A percentile compares a stretch with the other conserved stretches of the same genome.
Evolutionary conservation across 30 jellyfish, hydroid and myxozoan species (phyloP).

Genomic region (Pelagia noctiluca): DNA sequence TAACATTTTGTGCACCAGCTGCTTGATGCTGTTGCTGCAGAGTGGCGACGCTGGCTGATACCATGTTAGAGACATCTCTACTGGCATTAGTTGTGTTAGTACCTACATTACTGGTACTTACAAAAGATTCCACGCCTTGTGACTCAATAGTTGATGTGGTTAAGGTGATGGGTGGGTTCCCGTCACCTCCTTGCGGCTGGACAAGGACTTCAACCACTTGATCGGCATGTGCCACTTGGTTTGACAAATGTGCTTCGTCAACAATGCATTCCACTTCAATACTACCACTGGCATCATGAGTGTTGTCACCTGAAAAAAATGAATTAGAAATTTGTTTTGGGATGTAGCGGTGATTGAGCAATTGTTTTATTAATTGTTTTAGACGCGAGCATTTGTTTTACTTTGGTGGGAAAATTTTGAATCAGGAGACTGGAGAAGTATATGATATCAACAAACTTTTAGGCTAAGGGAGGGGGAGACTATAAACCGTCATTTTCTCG

Average conservation of each 20-base stretch:
- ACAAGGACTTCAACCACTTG: slow-evolving; percentile 98
- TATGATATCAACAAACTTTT: too few species aligned
- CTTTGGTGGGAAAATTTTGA: too few species aligned
- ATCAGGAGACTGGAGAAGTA: too few species aligned
- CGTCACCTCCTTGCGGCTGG: slow-evolving; percentile 87
- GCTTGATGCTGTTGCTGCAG: slow-evolving; percentile 75
- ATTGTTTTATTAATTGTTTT: too few species aligned
- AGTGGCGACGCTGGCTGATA: slow-evolving; percentile 57
- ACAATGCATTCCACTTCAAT: slow-evolving; percentile 99
- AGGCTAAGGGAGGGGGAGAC: too few species aligned
- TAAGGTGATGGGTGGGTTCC: slow-evolving; percentile 60
- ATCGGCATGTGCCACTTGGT: slow-evolving; percentile 65
- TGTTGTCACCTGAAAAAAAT: slow-evolving; percentile 53
- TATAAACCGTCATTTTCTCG: too few species aligned
- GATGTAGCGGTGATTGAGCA: too few species aligned
- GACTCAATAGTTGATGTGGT: slow-evolving; percentile 67
- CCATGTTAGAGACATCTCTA: slow-evolving; percentile 53
- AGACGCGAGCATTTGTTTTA: too few species aligned
- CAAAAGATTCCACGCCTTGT: slow-evolving; percentile 24
- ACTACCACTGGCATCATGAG: slow-evolving; percentile 59
- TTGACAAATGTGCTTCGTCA: slow-evolving; percentile 67
- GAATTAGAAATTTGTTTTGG: too few species aligned
- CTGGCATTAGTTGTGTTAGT: slow-evolving; percentile 46
- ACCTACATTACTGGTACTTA: slow-evolving; percentile 43
- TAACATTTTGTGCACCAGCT: slow-evolving; percentile 74